Percentiles rank a stretch among this genome's conserved stretches.
phyloP scores from a whole-genome alignment of 2,888 invertebrate genomes.

The Nemapogon koenigi region DNA sequence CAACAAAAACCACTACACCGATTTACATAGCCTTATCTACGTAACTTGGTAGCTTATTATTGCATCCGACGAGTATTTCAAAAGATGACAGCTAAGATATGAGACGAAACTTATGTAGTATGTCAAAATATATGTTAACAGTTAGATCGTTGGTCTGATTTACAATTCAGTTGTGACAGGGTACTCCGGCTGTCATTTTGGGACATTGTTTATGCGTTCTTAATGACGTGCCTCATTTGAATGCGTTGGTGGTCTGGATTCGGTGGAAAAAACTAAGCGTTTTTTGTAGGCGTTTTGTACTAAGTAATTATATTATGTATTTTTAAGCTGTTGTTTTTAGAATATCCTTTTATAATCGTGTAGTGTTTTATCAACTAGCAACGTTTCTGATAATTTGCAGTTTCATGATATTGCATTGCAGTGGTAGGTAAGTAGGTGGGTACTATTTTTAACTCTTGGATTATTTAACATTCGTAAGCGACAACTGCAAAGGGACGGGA shows the following conservation, averaged over 20 bases:
- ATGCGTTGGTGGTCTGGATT: constrained; percentile 51
- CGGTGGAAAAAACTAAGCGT: too few relatives aligned
- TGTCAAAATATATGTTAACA: constrained; percentile 65
- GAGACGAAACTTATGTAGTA: constrained; percentile 61
- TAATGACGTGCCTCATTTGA: constrained; percentile 58
- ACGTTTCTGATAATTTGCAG: too few relatives aligned
- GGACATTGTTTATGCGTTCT: constrained; percentile 50
- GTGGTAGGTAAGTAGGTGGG: too few relatives aligned
- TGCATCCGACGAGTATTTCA: constrained; percentile 57
- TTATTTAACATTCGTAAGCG: too few relatives aligned
- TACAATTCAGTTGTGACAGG: constrained; percentile 42
- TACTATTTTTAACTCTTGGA: too few relatives aligned
- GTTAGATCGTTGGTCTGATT: constrained; percentile 29
- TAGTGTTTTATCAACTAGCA: too few relatives aligned
- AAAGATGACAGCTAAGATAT: constrained; percentile 47
- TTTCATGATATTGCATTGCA: too few relatives aligned
- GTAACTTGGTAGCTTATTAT: constrained; percentile 63
- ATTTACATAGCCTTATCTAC: constrained; percentile 26
- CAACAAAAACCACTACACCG: constrained; percentile 38
- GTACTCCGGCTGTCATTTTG: constrained; percentile 54
- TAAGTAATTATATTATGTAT: too few relatives aligned
- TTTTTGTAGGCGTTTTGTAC: too few relatives aligned
- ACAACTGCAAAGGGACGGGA: too few relatives aligned
- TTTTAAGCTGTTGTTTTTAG: too few relatives aligned
- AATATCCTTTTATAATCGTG: too few relatives aligned